Conservation (phyloP, 2,888 invertebrate species). For the Meiosimyza platycephala region DNA sequence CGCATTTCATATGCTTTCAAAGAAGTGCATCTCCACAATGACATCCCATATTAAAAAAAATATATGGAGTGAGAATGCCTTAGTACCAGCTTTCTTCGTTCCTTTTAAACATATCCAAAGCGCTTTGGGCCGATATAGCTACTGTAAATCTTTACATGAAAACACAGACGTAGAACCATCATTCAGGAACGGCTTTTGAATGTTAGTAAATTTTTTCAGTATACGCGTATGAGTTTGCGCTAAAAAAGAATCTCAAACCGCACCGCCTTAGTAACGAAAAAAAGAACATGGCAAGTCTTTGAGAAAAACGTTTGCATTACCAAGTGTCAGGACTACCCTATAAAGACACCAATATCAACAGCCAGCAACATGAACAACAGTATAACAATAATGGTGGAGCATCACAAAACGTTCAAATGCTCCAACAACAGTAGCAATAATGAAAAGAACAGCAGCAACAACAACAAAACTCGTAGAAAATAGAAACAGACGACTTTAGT, state of each 20-base stretch:
- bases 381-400: slow-evolving; percentile 48
- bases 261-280: slow-evolving; percentile 17
- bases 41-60: too few species aligned
- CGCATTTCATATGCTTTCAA: too few species aligned
- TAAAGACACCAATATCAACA: neutral
- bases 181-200: too few species aligned
- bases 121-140: too few species aligned
- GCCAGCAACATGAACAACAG: slow-evolving; percentile 46
- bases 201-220: too few species aligned
- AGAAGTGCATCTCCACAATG: too few species aligned
- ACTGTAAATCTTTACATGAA: too few species aligned
- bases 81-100: too few species aligned
- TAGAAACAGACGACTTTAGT: slow-evolving; percentile 18
- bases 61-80: too few species aligned
- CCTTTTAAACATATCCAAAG: too few species aligned
- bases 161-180: too few species aligned
- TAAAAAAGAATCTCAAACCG: neutral
- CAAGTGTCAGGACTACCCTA: neutral
- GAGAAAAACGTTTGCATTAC: neutral
- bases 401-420: slow-evolving; percentile 30
- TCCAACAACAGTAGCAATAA: slow-evolving; percentile 41
- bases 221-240: slow-evolving; percentile 26
- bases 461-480: slow-evolving; percentile 43
- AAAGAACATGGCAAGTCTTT: too few species aligned
- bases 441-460: slow-evolving; percentile 53